phyloP scores from a whole-genome alignment of 2,888 invertebrate species.

The Phlogophora meticulosa region DNA sequence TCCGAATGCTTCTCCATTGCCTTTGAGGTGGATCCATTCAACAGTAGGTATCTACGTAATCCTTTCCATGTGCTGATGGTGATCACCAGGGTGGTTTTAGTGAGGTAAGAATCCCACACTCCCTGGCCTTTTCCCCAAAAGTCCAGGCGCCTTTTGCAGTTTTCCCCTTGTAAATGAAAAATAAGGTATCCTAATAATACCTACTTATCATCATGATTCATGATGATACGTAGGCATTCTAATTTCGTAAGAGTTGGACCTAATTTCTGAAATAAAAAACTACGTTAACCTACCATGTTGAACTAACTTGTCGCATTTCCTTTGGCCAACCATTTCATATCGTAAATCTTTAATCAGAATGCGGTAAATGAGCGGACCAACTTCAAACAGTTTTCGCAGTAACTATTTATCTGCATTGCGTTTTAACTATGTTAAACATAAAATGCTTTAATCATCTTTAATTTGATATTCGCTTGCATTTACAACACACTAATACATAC shows the following conservation, averaged over 20 bases:
- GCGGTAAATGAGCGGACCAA: constrained; percentile 43
- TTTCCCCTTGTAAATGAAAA: too few relatives aligned
- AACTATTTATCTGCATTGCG: constrained; percentile 52
- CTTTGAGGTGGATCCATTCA: neutral
- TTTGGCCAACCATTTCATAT: constrained; percentile 38
- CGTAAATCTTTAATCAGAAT: constrained; percentile 46
- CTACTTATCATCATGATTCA: too few relatives aligned
- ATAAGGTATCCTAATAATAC: too few relatives aligned
- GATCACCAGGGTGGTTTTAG: too few relatives aligned
- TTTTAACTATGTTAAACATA: constrained; percentile 50
- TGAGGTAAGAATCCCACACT: too few relatives aligned
- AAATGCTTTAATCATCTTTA: constrained; percentile 52
- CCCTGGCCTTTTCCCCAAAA: too few relatives aligned
- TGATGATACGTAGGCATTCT: neutral
- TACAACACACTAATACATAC: too few relatives aligned
- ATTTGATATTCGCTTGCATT: constrained; percentile 28
- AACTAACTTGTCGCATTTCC: constrained; percentile 8
- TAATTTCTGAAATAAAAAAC: constrained; percentile 1
- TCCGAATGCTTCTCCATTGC: neutral
- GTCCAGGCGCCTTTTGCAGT: too few relatives aligned
- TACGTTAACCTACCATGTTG: neutral
- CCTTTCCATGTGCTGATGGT: too few relatives aligned
- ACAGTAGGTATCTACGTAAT: too few relatives aligned
- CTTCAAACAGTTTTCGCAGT: constrained; percentile 51
- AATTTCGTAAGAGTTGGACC: neutral